Evolutionary conservation across 2,797 vertebrate species (phyloP).

Genomic region (Sebastolobus altivelis): DNA sequence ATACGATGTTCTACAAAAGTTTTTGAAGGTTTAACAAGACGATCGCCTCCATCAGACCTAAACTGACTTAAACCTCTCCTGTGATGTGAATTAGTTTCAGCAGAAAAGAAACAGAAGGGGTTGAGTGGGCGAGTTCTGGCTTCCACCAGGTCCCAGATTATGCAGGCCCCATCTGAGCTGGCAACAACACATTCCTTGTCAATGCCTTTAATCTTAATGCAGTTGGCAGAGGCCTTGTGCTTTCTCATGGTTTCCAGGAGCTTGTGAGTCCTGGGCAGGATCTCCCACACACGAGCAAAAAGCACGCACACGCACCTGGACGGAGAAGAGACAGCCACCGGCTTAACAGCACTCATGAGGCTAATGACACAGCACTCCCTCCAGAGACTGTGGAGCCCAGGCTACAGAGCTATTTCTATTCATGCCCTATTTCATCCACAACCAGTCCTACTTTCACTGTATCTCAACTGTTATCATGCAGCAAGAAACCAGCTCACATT

Average conservation of each 20-base stretch:
- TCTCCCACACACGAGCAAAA: constrained; percentile 81
- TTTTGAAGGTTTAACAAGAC: constrained; percentile 28
- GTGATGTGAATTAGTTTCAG: constrained; percentile 39
- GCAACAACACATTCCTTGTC: constrained; percentile 86
- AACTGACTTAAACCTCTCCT: constrained; percentile 37
- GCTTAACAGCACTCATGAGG: constrained; percentile 50
- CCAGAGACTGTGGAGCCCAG: constrained; percentile 58
- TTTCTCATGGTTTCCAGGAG: constrained; percentile 83
- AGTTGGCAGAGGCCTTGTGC: constrained; percentile 83
- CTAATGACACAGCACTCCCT: constrained; percentile 63
- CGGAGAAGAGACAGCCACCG: constrained; percentile 58
- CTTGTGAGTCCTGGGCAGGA: constrained; percentile 72
- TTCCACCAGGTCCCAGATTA: constrained; percentile 85
- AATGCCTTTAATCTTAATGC: constrained; percentile 85
- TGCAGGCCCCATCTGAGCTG: constrained; percentile 83
- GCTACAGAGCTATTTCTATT: constrained; percentile 76
- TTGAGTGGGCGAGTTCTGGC: constrained; percentile 74
- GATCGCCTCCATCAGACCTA: constrained; percentile 16
- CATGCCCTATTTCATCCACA: constrained; percentile 76
- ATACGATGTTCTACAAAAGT: constrained; percentile 22
- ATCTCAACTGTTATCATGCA: constrained; percentile 61
- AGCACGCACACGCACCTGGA: constrained; percentile 59
- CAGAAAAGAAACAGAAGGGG: constrained; percentile 62
- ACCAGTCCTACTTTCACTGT: constrained; percentile 70
- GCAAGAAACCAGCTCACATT: constrained; percentile 32